A percentile compares a stretch with the other conserved stretches of the same genome.
These are phyloP conservation scores for Phylloscopus trochilus DNA, from an alignment of 2,113 vertebrate species.

Conservation along the genomic window DNA sequence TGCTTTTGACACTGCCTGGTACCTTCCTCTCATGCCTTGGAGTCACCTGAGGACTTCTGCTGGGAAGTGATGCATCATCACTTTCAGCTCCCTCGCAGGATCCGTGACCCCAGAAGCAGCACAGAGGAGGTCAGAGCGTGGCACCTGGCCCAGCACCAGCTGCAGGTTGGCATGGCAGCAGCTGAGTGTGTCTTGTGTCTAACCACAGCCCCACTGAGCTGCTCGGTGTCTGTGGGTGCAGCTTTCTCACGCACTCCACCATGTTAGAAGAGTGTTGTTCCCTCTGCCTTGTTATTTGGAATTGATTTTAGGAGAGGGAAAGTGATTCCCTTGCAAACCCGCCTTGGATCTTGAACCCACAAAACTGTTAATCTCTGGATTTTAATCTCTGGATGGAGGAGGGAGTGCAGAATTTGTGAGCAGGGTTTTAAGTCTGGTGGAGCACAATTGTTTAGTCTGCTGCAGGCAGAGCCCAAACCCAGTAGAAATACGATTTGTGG, in stretches of 20 bases:
- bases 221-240: fast-evolving
- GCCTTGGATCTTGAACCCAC: background rate
- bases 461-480: background rate
- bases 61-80: background rate
- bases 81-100: background rate
- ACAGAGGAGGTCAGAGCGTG: background rate
- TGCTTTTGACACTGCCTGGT: fast-evolving
- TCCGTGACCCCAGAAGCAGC: background rate
- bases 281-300: background rate
- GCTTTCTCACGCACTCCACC: background rate
- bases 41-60: background rate
- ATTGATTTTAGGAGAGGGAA: background rate
- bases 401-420: background rate
- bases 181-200: background rate
- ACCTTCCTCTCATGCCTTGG: fast-evolving
- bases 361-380: background rate
- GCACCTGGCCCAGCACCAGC: background rate
- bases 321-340: background rate
- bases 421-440: background rate
- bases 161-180: background rate
- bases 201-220: fast-evolving
- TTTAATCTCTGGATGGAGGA: background rate
- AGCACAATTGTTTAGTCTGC: background rate
- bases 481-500: background rate
- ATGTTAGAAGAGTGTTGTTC: background rate